These are phyloP conservation scores for Lochmaea crataegi DNA, from an alignment of 2,888 invertebrate species.

Conservation along the genomic window DNA sequence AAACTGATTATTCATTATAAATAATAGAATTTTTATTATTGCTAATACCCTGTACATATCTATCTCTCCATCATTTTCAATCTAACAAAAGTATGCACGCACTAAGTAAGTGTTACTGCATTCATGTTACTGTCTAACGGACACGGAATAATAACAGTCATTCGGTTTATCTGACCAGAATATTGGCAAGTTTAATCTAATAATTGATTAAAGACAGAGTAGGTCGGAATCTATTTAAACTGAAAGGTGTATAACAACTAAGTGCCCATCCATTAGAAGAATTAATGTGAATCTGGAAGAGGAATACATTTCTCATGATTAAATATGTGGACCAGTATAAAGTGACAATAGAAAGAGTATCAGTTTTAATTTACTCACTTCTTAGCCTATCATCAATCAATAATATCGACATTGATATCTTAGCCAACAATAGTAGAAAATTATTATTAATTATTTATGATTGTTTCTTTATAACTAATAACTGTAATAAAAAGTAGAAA, in stretches of 20 bases:
- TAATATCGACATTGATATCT: background rate
- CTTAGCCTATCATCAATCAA: background rate
- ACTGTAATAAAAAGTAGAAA: background rate
- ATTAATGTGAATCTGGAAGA: background rate
- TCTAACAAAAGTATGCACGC: conserved; percentile 11
- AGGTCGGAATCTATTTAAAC: conserved; percentile 16
- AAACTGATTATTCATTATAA: too few relatives aligned
- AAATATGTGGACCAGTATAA: background rate
- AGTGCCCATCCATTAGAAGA: conserved; percentile 9
- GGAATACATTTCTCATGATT: too few relatives aligned
- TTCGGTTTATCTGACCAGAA: conserved; percentile 20
- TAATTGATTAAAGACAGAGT: conserved; percentile 24
- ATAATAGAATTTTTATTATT: too few relatives aligned
- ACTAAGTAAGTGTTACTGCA: conserved; percentile 19
- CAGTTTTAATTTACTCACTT: background rate
- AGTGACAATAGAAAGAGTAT: background rate
- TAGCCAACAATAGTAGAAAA: background rate
- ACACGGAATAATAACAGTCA: conserved; percentile 26
- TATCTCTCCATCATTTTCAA: conserved; percentile 14
- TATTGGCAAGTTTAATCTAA: conserved; percentile 27
- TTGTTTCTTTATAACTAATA: background rate
- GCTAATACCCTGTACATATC: too few relatives aligned
- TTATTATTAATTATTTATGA: conserved; percentile 2
- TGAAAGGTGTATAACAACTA: conserved; percentile 5
- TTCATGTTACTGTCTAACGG: conserved; percentile 29